Base-by-base conservation (phyloP, 1,140 invertebrate genomes). In the Heliconius melpomene region DNA sequence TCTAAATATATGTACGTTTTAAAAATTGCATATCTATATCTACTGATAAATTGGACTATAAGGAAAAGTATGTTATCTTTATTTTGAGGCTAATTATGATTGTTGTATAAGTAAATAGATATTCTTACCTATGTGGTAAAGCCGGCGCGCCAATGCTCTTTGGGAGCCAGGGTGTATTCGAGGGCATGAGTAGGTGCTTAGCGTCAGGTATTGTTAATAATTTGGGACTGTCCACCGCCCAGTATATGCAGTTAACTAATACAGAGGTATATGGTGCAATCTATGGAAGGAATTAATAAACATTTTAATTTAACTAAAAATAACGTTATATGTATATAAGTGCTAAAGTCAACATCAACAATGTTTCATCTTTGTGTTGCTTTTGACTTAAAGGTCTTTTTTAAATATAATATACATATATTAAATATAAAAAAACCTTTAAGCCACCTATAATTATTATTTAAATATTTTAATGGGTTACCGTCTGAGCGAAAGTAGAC, bases 201-300 rank as follows among this genome's bases (percentile, higher is more conserved):
- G 99, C 99, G 94, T 99, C 99, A 0, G 99, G 99, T 83, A 99
- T 99, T 2, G 99, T 99, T 36, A 99, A 95, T 5, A 99, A 92
- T 87, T 99, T 98, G 0, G 99, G 99, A 72, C 98, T 98, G 88
- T 98, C 98, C 1, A 98, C 97, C 0, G 98, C 99, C 98, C 99
- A 99, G 93, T 99, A 99, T 83, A 99, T 99, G 9, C 99, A 98
- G 90, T 99, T 99, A 3, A 99, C 96, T 74, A 99, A 98, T 0
- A 99, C 98, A 0, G 98, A 99, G 0, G 99, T 98, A 91, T 99
- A 99, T 0, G 99, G 98, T 0, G 99, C 99, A 83, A 99, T 99
- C 96, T 98, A 26, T 36, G 7, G 16, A 71, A 32, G n/a, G 23
- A 57, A 23, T 57, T 57, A 57, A 7, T 57, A 57, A 57, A 52